Base-by-base conservation (phyloP, 1,140 invertebrate species). In the Trichonephila inaurata region DNA sequence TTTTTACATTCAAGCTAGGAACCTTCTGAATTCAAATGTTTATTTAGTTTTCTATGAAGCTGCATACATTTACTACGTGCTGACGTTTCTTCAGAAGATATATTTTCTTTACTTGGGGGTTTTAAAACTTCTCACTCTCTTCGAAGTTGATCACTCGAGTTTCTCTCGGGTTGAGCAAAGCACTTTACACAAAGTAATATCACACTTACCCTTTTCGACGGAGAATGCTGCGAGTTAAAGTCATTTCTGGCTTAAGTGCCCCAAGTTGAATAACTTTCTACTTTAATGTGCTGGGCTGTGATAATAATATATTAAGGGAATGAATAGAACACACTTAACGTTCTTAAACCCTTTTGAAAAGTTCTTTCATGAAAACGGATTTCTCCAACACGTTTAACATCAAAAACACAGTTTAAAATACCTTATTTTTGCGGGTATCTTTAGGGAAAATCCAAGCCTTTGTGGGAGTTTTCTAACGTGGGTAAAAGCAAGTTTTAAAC, bases 241-340 rank as follows among this genome's bases (percentile, higher is more conserved):
- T 77, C 72, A 77, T 77, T 77, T 77, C 72, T 18, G 6, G 21
- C 72, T 33, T 77, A 77, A 77, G 72, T 77, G 28, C 72, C 28
- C 18, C 2, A 77, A 16, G 28, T 77, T 77, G 28, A 33, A 33
- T 40, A 77, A 33, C 72, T 77, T 77, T 77, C 28, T 77, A 16
- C 24, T 19, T 77, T 77, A 77, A 77, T 77, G 72, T 40, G 72
- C 72, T 6, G 62, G 5, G 62, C 18, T 2, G 18, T 21, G 72
- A 21, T 77, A 77, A 77, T 77, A 77, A 77, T 77, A 77, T 77
- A 77, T 77, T 77, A 77, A 77, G 28, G 16, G 28, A 33, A 16
- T 77, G 28, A 77, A 77, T 77, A 40, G 72, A 77, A 77, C 28
- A 77, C 33, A 77, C 72, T 77, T 77, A 33, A 77, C 33, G 33